Conservation (phyloP, 2,888 invertebrate species). For the Lamellibrachia columna region DNA sequence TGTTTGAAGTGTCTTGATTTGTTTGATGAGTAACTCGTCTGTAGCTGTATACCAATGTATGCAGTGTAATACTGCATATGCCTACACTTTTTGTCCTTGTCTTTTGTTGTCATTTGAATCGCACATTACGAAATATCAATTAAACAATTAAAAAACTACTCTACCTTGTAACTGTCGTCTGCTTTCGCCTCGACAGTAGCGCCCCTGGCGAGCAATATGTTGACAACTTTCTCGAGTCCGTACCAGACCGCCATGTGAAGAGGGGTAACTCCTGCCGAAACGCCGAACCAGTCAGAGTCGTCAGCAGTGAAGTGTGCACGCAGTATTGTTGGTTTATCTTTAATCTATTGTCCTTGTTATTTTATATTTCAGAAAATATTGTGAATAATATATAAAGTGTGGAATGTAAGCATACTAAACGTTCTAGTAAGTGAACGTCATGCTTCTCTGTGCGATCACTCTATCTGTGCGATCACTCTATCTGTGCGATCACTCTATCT, state of each 20-base stretch:
- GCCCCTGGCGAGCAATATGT: conserved; percentile 28
- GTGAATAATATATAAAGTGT: neutral
- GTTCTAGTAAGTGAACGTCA: neutral
- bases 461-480: neutral
- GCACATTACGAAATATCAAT: neutral
- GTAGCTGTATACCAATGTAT: no score
- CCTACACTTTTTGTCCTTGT: neutral
- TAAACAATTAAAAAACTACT: neutral
- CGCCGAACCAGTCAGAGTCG: neutral
- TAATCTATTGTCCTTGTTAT: neutral
- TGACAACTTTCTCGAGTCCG: conserved; percentile 33
- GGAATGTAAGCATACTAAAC: neutral
- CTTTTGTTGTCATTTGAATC: neutral
- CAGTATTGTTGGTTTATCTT: neutral
- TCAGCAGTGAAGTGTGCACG: neutral
- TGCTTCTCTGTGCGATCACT: neutral
- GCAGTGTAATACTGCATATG: neutral
- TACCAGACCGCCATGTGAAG: conserved; percentile 43
- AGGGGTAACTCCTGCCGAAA: conserved; percentile 30
- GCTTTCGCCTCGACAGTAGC: conserved; percentile 35
- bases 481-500: no score
- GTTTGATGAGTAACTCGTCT: no score
- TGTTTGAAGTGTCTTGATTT: no score
- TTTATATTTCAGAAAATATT: neutral
- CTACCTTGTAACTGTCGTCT: conserved; percentile 38